phyloP scores from a whole-genome alignment of 2,113 vertebrate genomes.

The Crotalus horridus region DNA sequence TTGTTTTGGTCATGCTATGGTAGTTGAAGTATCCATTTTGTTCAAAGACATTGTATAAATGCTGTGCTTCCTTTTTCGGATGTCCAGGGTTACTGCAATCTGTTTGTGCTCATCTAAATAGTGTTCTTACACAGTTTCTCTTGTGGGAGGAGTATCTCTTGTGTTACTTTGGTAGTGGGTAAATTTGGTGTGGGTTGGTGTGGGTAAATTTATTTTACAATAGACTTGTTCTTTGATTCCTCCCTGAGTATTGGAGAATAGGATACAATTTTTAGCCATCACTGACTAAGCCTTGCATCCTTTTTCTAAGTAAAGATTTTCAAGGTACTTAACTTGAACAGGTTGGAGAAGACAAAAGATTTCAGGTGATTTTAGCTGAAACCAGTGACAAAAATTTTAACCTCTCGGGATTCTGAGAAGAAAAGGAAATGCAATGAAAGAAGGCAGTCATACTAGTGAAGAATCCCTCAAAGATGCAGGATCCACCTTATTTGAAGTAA shows the following conservation, averaged over 20 bases:
- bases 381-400: neutral
- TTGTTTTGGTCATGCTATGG: neutral
- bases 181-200: neutral
- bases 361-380: neutral
- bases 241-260: neutral
- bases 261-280: neutral
- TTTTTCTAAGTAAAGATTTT: neutral
- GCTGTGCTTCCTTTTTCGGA: neutral
- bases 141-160: neutral
- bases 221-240: neutral
- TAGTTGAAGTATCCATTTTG: neutral
- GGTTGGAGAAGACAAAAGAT: neutral
- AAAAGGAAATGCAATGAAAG: neutral
- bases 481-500: neutral
- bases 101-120: neutral
- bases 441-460: neutral
- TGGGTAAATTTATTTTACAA: neutral
- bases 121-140: neutral
- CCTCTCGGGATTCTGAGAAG: neutral
- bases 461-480: conserved; percentile 6
- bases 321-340: accelerated
- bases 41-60: neutral
- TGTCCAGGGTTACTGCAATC: neutral
- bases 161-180: neutral
- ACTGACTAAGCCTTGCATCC: neutral